Evolutionary conservation across 2,888 invertebrate species (phyloP), one percentile per base, ranked within the genome.

Genomic region (Cerceris ruficornis): DNA sequence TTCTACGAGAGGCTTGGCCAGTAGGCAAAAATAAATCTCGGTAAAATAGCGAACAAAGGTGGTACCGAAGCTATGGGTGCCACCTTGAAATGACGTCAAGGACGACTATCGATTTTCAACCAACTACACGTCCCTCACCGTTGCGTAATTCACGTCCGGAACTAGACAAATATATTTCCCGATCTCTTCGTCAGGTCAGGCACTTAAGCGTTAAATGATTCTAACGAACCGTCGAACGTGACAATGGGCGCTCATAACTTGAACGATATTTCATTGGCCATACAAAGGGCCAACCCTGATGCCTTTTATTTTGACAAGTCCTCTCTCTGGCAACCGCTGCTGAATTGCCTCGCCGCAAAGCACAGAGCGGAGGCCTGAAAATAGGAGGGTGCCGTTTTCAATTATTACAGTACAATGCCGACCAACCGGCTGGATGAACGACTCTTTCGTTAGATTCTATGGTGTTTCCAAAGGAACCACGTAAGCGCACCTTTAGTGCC

Each of bases 211-310:
- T 75, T 78, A 80, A 86, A 82, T 65, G 84, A 72, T 68, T 75
- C 72, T 82, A 85, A 83, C 82, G 84, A 82, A 84, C 75, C 77
- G 70, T 77, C 72, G 72, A 80, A 76, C 42, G 65, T 61, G 64
- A 85, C 85, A 85, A 85, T 85, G 42, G 77, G 6, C 54, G 65
- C 57, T 71, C 67, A 50, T 77, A 79, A 84, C 76, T 72, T 62
- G 59, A 62, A 41, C 77, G 74, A 85, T 85, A 86, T 86, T 85
- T 86, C 86, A 85, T 72, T 43, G 50, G 62, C 6, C 14, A 11
- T n/a, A 83, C 77, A 83, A 84, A 80, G 62, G 73, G 69, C 42
- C 43, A 50, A 46, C 49, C 65, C 50, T 60, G 7, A 14, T 39
- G 28, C 73, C 64, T 83, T 85, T 83, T 85, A 83, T 83, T 85